Evolutionary conservation across 2,797 vertebrate species (phyloP), one percentile per base, ranked within the genome.

Genomic region (Phalloptychus januarius): DNA sequence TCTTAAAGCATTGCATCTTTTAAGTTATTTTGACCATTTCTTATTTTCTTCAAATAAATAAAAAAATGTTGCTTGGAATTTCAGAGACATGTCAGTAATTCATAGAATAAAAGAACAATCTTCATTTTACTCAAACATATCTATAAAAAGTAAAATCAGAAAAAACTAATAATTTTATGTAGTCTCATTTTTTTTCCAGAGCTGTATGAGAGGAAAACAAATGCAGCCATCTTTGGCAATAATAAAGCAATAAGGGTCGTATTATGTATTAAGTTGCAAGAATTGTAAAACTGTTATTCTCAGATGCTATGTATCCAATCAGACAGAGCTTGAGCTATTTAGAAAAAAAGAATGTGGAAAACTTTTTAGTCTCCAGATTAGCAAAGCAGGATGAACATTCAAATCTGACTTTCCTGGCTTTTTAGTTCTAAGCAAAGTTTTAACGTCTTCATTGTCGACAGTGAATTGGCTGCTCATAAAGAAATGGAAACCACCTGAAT

Each of bases 401-500:
- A 28, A 18, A 28, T 70, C 28, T 16, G 67, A 70, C 40, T 48
- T 8, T 77, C 31, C 7, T 45, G 75, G 31, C 69, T 63, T 72
- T 16, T n/a, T 72, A n/a, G 40, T n/a, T 65, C 67, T 75, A n/a
- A 69, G 70, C 28, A 71, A 65, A 79, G 81, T 80, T 88, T 70
- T 15, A 54, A 74, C 28, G 25, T 58, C 16, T 45, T 74, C 38
- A 45, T 15, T 58, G 74, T 79, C 61, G 6, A 23, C 3, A 65
- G 61, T 87, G 82, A 88, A 87, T 79, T 79, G 63, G 76, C 65
- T 74, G 69, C 81, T 76, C 83, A 72, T 58, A 61, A 38, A 45
- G 84, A 71, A 71, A 54, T 72, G 76, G 85, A 89, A 87, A 88
- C 42, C 89, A 94, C 92, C 92, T 94, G 90, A 88, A 81, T 80